Evolutionary conservation across 2,888 invertebrate genomes (phyloP).

Genomic region (Dynastes maya): DNA sequence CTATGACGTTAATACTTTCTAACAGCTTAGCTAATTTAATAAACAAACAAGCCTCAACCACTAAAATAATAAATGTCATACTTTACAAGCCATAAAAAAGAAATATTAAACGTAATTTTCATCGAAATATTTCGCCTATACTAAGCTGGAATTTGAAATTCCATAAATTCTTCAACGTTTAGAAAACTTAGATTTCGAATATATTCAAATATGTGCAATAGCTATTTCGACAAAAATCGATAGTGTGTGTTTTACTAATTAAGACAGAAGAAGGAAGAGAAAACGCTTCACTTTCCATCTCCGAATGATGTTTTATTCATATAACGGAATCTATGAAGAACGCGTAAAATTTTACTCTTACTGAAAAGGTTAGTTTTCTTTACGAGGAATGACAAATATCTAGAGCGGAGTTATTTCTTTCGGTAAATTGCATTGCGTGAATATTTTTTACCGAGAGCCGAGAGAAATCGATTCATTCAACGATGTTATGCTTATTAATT

Average conservation of each 20-base stretch:
- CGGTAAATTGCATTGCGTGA: too few relatives aligned
- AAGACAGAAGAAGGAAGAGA: background rate
- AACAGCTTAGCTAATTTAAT: background rate
- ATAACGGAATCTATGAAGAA: background rate
- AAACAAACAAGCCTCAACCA: background rate
- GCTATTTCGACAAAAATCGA: background rate
- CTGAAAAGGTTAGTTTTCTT: background rate
- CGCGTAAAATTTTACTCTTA: conserved; percentile 21
- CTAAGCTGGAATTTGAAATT: background rate
- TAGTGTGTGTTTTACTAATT: conserved; percentile 14
- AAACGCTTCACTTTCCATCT: conserved; percentile 27
- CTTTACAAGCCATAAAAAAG: too few relatives aligned
- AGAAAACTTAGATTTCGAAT: conserved; percentile 9
- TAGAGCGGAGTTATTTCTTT: too few relatives aligned
- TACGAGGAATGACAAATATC: too few relatives aligned
- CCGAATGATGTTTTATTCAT: conserved; percentile 31
- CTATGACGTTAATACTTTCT: background rate
- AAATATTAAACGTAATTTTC: too few relatives aligned
- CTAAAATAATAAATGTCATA: background rate
- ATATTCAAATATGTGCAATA: background rate
- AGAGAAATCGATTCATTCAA: too few relatives aligned
- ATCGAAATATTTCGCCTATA: too few relatives aligned
- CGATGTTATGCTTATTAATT: too few relatives aligned
- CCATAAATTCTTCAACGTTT: background rate
- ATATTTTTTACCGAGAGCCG: too few relatives aligned